These are phyloP conservation scores for Aegypius monachus DNA, from an alignment of 2,113 vertebrate species.

Conservation along the genomic window DNA sequence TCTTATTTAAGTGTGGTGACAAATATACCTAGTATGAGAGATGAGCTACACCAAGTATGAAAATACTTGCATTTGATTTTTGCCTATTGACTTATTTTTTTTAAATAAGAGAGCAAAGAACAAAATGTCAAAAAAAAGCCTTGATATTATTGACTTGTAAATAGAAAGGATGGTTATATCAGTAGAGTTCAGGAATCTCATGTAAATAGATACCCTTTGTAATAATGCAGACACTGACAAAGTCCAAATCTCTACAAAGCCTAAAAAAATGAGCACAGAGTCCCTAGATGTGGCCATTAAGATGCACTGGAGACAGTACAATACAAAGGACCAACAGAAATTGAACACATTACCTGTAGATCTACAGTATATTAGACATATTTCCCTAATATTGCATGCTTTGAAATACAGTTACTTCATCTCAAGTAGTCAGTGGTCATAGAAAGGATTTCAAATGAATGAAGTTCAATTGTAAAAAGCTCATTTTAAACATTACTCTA, in stretches of 20 bases:
- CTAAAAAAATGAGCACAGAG: neutral
- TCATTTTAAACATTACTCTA: neutral
- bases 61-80: neutral
- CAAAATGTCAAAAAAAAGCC: neutral
- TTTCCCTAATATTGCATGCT: neutral
- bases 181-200: neutral
- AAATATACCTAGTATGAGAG: neutral
- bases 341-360: neutral
- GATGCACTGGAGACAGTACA: neutral
- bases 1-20: neutral
- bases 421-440: neutral
- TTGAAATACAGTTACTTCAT: neutral
- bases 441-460: neutral
- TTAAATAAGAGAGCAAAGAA: neutral
- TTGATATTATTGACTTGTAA: neutral
- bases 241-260: neutral
- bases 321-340: neutral
- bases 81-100: neutral
- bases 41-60: neutral
- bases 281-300: neutral
- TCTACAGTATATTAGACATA: neutral
- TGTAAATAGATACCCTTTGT: neutral
- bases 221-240: neutral
- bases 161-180: neutral
- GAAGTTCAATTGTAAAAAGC: neutral